A percentile compares a stretch with the other conserved stretches of the same genome.
Conservation (phyloP, 92 coral and sea anemone species). For the Epizoanthus rinbou region DNA sequence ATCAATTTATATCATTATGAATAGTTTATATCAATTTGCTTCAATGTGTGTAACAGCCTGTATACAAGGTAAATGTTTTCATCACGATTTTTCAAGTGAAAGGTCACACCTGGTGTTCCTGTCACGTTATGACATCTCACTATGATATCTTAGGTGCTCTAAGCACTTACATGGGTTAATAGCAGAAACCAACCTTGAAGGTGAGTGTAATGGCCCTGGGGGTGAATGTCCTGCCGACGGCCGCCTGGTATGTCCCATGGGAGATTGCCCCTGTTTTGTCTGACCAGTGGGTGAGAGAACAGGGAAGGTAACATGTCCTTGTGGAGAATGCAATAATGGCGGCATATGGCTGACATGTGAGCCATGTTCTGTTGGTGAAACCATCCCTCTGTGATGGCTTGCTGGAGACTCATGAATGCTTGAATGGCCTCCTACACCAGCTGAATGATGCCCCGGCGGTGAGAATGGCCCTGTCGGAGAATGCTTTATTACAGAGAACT, state of each 20-base stretch:
- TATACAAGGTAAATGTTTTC: no score
- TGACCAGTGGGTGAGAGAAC: conserved; percentile 50
- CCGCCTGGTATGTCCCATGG: neutral
- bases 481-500: conserved; percentile 68
- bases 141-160: no score
- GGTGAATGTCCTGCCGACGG: conserved; percentile 8
- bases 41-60: no score
- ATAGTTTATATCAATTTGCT: no score
- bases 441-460: conserved; percentile 60
- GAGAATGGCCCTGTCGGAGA: conserved; percentile 83
- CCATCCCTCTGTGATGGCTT: neutral
- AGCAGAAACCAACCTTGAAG: conserved; percentile 12
- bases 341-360: conserved; percentile 23
- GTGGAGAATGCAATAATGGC: conserved; percentile 37
- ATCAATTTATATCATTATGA: no score
- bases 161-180: no score
- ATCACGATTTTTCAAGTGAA: no score
- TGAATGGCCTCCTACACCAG: neutral
- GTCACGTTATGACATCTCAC: no score
- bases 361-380: conserved; percentile 21
- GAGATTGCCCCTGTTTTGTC: conserved; percentile 3
- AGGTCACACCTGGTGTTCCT: no score
- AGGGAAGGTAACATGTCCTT: conserved; percentile 39
- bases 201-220: conserved; percentile 13
- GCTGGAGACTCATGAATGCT: neutral